Percentiles rank a stretch among this genome's conserved stretches.
phyloP scores from a whole-genome alignment of 2,888 invertebrate genomes.

The Serrognathus titanus region DNA sequence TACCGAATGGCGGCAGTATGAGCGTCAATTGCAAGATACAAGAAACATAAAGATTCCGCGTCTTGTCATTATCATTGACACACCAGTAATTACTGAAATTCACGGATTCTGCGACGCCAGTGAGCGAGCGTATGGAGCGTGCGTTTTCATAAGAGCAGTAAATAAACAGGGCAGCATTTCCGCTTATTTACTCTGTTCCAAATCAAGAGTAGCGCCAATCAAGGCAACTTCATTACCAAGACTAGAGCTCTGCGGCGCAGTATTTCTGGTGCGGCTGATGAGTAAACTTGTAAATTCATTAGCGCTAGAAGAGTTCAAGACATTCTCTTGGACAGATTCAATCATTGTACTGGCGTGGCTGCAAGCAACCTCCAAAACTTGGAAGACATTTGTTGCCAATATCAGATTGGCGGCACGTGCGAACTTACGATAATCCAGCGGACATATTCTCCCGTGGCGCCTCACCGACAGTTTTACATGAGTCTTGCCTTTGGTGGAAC shows the following conservation, averaged over 20 bases:
- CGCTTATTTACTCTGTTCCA: constrained; percentile 5
- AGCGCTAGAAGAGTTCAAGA: not conserved
- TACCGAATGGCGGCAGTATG: not conserved
- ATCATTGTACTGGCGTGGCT: constrained; percentile 13
- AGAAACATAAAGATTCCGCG: not conserved
- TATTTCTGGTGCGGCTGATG: not conserved
- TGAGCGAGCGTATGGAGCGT: constrained; percentile 23
- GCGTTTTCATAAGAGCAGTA: constrained; percentile 7
- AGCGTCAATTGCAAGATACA: not conserved
- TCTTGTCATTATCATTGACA: not conserved
- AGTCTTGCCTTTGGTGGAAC: constrained; percentile 18
- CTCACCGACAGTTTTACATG: constrained; percentile 7
- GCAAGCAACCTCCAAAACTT: constrained; percentile 5
- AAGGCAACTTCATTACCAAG: constrained; percentile 15
- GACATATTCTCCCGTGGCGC: constrained; percentile 20
- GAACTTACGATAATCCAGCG: constrained; percentile 21
- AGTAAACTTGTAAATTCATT: not conserved
- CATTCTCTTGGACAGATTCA: constrained; percentile 12
- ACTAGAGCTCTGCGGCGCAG: constrained; percentile 18
- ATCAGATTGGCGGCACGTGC: constrained; percentile 19
- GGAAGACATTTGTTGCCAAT: constrained; percentile 17
- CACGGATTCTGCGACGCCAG: constrained; percentile 30
- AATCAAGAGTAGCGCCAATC: constrained; percentile 18
- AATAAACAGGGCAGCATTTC: not conserved
- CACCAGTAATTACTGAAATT: constrained; percentile 11